These are phyloP conservation scores for Paedocypris micromegethes DNA, from an alignment of 2,797 vertebrate species.

Conservation along the genomic window DNA sequence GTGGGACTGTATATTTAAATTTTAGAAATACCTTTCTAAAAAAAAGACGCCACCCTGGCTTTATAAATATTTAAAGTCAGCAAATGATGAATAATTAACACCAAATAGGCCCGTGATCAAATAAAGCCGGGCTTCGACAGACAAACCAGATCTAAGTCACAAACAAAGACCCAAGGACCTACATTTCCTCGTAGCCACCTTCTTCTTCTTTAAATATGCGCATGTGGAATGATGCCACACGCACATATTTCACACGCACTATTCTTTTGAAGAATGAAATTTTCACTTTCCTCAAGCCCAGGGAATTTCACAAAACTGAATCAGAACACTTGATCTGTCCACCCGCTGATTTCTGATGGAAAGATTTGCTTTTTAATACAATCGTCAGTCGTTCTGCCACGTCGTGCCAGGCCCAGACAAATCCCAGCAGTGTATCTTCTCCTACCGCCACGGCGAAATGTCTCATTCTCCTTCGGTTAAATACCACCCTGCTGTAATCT, in stretches of 20 bases:
- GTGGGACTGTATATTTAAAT: too few species aligned
- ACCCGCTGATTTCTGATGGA: conserved; percentile 72
- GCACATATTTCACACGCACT: conserved; percentile 48
- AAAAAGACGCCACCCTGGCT: too few species aligned
- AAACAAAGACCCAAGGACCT: conserved; percentile 69
- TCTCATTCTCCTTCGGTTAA: conserved; percentile 51
- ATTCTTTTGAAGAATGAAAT: conserved; percentile 44
- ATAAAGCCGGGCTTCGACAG: conserved; percentile 63
- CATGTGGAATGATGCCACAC: conserved; percentile 55
- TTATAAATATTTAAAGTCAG: conserved; percentile 69
- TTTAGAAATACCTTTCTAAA: too few species aligned
- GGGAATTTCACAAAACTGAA: conserved; percentile 60
- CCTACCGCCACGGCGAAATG: conserved; percentile 31
- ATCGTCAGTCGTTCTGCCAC: conserved; percentile 69
- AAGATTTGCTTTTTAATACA: conserved; percentile 75
- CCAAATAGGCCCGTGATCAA: conserved; percentile 71
- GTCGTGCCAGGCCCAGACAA: conserved; percentile 66
- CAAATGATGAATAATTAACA: conserved; percentile 77
- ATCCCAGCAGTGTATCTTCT: conserved; percentile 67
- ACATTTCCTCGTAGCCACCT: conserved; percentile 60
- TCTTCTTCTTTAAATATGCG: conserved; percentile 62
- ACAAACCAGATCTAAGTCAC: conserved; percentile 62
- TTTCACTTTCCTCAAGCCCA: conserved; percentile 50
- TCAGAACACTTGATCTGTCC: conserved; percentile 70
- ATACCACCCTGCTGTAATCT: conserved; percentile 61